phyloP scores from a whole-genome alignment of 1,140 invertebrate genomes.

The Drosophila lacertosa region DNA sequence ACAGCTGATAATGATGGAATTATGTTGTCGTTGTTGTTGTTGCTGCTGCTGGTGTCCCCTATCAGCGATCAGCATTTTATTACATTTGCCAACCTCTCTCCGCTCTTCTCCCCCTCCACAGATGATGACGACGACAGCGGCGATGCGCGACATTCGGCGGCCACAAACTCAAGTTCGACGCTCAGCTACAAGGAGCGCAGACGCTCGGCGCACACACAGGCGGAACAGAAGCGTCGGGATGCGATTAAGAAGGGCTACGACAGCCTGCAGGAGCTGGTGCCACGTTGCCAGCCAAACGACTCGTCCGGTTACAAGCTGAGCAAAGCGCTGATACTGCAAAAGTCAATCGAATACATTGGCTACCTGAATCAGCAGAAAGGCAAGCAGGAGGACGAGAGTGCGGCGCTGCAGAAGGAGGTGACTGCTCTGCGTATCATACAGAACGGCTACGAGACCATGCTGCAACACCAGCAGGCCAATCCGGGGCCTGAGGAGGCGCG shows the following conservation, averaged over 20 bases:
- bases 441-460: constrained; percentile 97
- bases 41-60: constrained; percentile 26
- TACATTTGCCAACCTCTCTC: constrained; percentile 41
- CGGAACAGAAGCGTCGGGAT: constrained; percentile 98
- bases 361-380: constrained; percentile 96
- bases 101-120: constrained; percentile 17
- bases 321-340: constrained; percentile 97
- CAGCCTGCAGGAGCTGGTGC: constrained; percentile 95
- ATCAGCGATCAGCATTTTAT: constrained; percentile 58
- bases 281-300: constrained; percentile 92
- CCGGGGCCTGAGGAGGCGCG: constrained; percentile 93
- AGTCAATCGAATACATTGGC: constrained; percentile 96
- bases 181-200: constrained; percentile 97
- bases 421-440: constrained; percentile 96
- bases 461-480: constrained; percentile 97
- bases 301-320: constrained; percentile 96
- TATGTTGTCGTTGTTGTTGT: constrained; percentile 33
- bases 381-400: constrained; percentile 96
- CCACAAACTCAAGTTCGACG: constrained; percentile 84
- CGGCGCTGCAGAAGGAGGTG: constrained; percentile 97
- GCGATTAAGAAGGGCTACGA: constrained; percentile 98
- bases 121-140: constrained; percentile 92
- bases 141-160: constrained; percentile 85
- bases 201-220: constrained; percentile 97
- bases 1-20: constrained; percentile 60